A percentile compares a stretch with the other conserved stretches of the same genome.
Evolutionary conservation across 2,113 vertebrate genomes (phyloP).

Genomic region (Nansenia antarctica): DNA sequence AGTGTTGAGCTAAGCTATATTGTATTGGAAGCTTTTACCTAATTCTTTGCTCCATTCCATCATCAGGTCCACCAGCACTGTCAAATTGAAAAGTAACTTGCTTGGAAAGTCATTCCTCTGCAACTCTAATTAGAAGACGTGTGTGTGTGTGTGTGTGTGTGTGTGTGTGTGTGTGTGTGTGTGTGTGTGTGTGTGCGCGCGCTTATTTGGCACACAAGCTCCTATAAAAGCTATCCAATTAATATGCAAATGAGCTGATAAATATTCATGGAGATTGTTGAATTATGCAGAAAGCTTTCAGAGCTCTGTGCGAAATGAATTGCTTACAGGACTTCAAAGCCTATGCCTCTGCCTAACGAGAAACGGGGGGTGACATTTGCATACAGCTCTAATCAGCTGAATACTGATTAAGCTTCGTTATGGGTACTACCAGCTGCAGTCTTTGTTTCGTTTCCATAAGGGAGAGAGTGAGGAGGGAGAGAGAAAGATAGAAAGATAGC

Average conservation of each 20-base stretch:
- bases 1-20: no score
- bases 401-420: conserved; percentile 95
- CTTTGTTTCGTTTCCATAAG: conserved; percentile 91
- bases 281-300: conserved; percentile 92
- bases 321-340: conserved; percentile 89
- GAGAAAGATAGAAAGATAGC: not conserved
- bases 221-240: conserved; percentile 77
- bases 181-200: not conserved
- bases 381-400: conserved; percentile 89
- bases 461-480: conserved; percentile 43
- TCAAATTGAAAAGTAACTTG: not conserved
- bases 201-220: conserved; percentile 15
- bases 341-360: conserved; percentile 83
- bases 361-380: conserved; percentile 79
- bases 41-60: no score
- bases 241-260: conserved; percentile 93
- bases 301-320: conserved; percentile 87
- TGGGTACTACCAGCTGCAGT: conserved; percentile 89
- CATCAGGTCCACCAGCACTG: no score
- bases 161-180: not conserved
- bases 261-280: conserved; percentile 88
- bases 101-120: not conserved
- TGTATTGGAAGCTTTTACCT: no score
- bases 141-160: not conserved
- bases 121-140: not conserved